Conservation (phyloP, 2,888 invertebrate species). For the Stramonita haemastoma region DNA sequence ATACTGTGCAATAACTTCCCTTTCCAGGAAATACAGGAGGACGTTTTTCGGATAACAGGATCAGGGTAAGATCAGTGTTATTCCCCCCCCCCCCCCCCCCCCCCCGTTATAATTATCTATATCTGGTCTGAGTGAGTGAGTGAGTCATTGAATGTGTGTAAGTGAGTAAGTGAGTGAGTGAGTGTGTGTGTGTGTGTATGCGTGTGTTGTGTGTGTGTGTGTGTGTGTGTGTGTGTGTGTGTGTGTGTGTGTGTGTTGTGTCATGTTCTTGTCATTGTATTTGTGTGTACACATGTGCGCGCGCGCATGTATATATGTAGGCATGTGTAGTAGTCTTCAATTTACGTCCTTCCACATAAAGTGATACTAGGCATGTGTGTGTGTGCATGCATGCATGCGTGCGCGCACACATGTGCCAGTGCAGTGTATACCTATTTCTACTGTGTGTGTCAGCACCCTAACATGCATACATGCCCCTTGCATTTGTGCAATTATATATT, state of each 20-base stretch:
- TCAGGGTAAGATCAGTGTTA: not conserved
- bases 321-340: not conserved
- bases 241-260: not conserved
- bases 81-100: not conserved
- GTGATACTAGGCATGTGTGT: not conserved
- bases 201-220: not conserved
- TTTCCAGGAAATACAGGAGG: not conserved
- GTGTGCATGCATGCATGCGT: not conserved
- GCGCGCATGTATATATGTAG: not conserved
- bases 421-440: not conserved
- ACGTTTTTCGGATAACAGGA: not conserved
- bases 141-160: not conserved
- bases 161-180: no score
- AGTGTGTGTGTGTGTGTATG: not conserved
- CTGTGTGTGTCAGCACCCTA: not conserved
- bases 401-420: not conserved
- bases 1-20: constrained; percentile 21
- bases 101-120: not conserved
- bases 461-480: not conserved
- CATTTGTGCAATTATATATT: not conserved
- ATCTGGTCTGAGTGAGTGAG: not conserved
- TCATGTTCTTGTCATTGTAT: not conserved
- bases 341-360: not conserved
- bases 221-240: not conserved
- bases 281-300: not conserved